Conservation (phyloP, 2,113 vertebrate species). For the Mastomys natalensis region DNA sequence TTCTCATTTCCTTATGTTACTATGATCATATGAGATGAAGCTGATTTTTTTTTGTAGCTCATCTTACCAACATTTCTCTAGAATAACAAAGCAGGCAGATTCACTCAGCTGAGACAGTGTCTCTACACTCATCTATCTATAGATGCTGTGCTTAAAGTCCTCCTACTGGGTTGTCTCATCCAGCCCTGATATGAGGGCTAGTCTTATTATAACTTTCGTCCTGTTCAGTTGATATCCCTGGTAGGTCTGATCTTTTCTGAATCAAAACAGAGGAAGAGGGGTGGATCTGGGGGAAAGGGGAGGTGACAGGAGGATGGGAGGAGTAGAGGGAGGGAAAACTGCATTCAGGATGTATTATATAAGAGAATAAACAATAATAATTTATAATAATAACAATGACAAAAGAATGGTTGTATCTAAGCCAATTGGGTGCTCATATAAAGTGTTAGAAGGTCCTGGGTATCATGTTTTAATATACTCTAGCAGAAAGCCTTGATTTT, state of each 20-base stretch:
- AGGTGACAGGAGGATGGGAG: no score
- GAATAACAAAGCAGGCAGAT: not conserved
- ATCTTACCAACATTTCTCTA: conserved; percentile 11
- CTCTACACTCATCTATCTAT: not conserved
- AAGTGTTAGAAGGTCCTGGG: not conserved
- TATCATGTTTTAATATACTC: not conserved
- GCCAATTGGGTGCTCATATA: not conserved
- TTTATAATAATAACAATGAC: not conserved
- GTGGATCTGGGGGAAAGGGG: no score
- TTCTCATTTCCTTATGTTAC: not conserved
- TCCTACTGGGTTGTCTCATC: not conserved
- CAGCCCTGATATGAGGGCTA: not conserved
- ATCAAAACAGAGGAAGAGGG: not conserved
- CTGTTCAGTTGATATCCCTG: not conserved
- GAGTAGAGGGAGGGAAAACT: not conserved
- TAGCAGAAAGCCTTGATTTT: not conserved
- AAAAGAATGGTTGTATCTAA: not conserved
- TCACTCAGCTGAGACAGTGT: not conserved
- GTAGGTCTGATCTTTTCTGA: not conserved
- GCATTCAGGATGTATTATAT: not conserved
- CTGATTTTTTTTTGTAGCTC: not conserved
- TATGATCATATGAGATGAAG: not conserved
- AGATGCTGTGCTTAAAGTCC: not conserved
- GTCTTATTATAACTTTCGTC: not conserved
- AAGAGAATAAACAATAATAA: not conserved